Conservation (phyloP, 2,113 vertebrate species). For the Empidonax alnorum region DNA sequence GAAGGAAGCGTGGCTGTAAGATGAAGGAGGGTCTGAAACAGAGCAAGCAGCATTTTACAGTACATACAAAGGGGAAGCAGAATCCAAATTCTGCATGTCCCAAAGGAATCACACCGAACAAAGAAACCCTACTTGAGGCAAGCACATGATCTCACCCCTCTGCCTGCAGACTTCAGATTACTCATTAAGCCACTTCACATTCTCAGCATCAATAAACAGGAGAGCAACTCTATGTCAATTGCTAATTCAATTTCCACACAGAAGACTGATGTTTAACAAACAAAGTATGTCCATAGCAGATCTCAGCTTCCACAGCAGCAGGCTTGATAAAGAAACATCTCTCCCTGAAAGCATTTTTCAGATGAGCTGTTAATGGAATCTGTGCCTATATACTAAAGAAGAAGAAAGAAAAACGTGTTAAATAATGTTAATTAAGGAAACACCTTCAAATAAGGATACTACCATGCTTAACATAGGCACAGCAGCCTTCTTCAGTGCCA, state of each 20-base stretch:
- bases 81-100: not conserved
- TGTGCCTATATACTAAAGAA: not conserved
- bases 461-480: not conserved
- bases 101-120: not conserved
- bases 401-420: not conserved
- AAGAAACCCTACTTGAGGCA: slow-evolving; percentile 18
- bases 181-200: slow-evolving; percentile 36
- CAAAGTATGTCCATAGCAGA: not conserved
- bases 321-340: not conserved
- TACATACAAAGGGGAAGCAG: not conserved
- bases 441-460: not conserved
- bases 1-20: not conserved
- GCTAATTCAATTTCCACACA: slow-evolving; percentile 22
- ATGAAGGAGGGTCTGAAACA: not conserved
- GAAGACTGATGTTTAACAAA: slow-evolving; percentile 20
- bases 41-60: not conserved
- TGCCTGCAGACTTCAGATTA: slow-evolving; percentile 28
- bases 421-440: slow-evolving; percentile 7
- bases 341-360: slow-evolving; percentile 5
- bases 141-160: not conserved
- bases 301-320: not conserved
- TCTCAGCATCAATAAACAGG: not conserved
- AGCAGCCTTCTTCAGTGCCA: not conserved
- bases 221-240: slow-evolving; percentile 22
- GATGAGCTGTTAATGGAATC: not conserved